Evolutionary conservation across 2,113 vertebrate species (phyloP).

Genomic region (Acanthochromis polyacanthus): DNA sequence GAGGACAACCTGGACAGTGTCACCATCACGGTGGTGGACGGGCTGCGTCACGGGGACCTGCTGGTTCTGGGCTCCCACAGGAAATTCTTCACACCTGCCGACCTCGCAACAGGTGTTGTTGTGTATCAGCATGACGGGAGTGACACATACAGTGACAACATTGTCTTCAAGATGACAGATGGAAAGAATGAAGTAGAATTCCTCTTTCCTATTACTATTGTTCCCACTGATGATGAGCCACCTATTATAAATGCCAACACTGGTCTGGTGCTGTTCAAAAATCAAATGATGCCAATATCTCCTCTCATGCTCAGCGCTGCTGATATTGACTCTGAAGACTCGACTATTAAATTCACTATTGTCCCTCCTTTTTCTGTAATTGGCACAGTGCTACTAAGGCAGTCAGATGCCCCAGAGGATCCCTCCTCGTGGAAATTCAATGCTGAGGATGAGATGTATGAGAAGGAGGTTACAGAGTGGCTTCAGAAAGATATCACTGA

Average conservation of each 20-base stretch:
- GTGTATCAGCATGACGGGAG: conserved; percentile 93
- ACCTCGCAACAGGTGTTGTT: conserved; percentile 87
- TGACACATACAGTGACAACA: conserved; percentile 94
- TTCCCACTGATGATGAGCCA: conserved; percentile 94
- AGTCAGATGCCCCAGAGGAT: conserved; percentile 87
- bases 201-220: conserved; percentile 94
- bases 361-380: conserved; percentile 82
- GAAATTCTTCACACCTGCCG: conserved; percentile 88
- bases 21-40: conserved; percentile 88
- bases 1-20: conserved; percentile 92
- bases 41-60: conserved; percentile 91
- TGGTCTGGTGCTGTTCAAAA: conserved; percentile 90
- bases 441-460: conserved; percentile 87
- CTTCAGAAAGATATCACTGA: conserved; percentile 91
- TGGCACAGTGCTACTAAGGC: conserved; percentile 90
- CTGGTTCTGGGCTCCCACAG: conserved; percentile 84
- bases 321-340: conserved; percentile 95
- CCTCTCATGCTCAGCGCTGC: conserved; percentile 90
- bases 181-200: conserved; percentile 92
- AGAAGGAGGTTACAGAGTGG: conserved; percentile 92
- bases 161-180: conserved; percentile 93
- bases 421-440: conserved; percentile 89
- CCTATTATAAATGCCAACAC: conserved; percentile 95
- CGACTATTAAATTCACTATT: conserved; percentile 88
- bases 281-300: conserved; percentile 88